phyloP scores from a whole-genome alignment of 2,797 vertebrate genomes.

The Bufotes viridis region DNA sequence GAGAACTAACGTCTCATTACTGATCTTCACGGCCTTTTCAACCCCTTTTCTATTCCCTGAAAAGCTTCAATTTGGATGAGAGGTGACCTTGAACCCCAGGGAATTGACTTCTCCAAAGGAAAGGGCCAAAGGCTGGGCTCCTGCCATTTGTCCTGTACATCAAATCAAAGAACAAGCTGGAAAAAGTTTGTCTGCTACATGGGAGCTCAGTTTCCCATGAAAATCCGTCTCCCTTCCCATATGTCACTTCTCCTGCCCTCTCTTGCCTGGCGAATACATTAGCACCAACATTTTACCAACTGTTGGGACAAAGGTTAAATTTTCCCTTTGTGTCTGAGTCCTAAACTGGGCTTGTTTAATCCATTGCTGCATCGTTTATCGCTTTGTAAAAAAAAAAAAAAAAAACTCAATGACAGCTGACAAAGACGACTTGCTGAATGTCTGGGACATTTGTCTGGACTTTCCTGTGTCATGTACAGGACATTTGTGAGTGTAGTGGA shows the following conservation, averaged over 20 bases:
- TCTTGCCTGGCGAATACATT: slow-evolving; percentile 42
- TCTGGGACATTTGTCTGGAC: too few species aligned
- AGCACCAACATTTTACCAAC: slow-evolving; percentile 30
- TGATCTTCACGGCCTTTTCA: not conserved
- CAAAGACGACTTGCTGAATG: slow-evolving; percentile 1
- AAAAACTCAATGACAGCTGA: not conserved
- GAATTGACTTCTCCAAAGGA: not conserved
- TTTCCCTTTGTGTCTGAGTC: slow-evolving; percentile 6
- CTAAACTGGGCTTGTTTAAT: slow-evolving; percentile 30
- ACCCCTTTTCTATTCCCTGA: not conserved
- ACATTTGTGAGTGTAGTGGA: not conserved
- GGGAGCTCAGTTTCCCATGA: slow-evolving; percentile 49
- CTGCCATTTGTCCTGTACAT: slow-evolving; percentile 33
- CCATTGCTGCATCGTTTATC: not conserved
- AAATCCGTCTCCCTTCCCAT: slow-evolving; percentile 51
- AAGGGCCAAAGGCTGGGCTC: slow-evolving; percentile 13
- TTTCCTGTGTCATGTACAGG: not conserved
- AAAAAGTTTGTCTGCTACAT: slow-evolving; percentile 23
- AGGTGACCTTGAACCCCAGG: not conserved
- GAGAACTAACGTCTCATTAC: not conserved
- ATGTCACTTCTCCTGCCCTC: slow-evolving; percentile 48
- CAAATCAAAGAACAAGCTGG: slow-evolving; percentile 26
- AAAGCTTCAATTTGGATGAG: slow-evolving; percentile 15
- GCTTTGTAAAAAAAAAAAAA: slow-evolving; percentile 15
- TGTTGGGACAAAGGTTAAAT: slow-evolving; percentile 40